Evolutionary conservation across 2,113 vertebrate genomes (phyloP).

Genomic region (Montifringilla adamsi): DNA sequence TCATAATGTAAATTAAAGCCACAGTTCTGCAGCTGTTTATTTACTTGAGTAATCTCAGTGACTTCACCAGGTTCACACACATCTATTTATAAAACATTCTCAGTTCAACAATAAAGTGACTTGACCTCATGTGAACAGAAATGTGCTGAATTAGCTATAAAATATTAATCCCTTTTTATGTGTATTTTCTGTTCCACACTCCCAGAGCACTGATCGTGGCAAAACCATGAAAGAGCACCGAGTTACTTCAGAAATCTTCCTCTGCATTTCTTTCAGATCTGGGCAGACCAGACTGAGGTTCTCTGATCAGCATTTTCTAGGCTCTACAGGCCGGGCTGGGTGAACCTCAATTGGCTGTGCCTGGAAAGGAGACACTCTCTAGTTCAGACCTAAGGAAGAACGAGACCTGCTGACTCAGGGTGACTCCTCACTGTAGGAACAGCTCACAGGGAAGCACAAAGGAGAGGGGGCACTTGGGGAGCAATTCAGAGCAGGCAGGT

Average conservation of each 20-base stretch:
- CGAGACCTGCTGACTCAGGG: neutral
- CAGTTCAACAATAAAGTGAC: conserved; percentile 8
- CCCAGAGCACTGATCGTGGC: neutral
- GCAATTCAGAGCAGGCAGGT: neutral
- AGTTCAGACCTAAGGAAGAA: neutral
- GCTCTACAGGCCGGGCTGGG: neutral
- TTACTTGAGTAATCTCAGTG: conserved; percentile 27
- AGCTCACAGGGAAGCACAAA: neutral
- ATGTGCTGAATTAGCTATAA: neutral
- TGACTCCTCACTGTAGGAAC: neutral
- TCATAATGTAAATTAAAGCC: conserved; percentile 43
- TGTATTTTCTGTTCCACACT: neutral
- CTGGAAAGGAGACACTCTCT: neutral
- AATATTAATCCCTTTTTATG: neutral
- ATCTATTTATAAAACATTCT: conserved; percentile 13
- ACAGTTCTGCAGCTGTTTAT: conserved; percentile 20
- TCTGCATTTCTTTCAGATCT: neutral
- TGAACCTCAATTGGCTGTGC: neutral
- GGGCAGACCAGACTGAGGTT: neutral
- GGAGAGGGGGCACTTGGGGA: neutral
- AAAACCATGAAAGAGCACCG: neutral
- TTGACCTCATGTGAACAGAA: neutral
- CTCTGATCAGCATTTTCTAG: neutral
- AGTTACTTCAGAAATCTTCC: neutral
- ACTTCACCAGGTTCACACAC: neutral